A percentile compares a stretch with the other conserved stretches of the same genome.
Evolutionary conservation across 2,113 vertebrate species (phyloP).

Genomic region (Aythya baeri): DNA sequence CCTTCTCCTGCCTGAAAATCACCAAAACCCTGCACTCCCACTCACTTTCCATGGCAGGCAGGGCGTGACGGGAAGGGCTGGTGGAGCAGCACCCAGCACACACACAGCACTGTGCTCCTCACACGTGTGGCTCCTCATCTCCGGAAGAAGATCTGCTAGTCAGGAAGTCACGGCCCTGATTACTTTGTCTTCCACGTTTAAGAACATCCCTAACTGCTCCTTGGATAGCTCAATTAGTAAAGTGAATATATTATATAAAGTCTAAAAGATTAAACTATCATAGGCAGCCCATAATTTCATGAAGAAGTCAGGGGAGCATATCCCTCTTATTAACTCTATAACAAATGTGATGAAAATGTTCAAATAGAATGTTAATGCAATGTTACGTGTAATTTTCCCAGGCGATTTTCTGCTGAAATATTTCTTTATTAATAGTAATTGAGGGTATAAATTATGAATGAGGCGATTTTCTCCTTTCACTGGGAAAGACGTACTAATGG

Average conservation of each 20-base stretch:
- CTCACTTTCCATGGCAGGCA: not conserved
- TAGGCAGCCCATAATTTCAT: constrained; percentile 99
- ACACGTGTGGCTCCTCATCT: constrained; percentile 53
- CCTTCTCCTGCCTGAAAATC: not conserved
- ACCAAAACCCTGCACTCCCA: not conserved
- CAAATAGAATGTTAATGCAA: constrained; percentile 99
- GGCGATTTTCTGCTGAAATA: constrained; percentile 92
- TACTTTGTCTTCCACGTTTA: constrained; percentile 83
- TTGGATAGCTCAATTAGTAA: constrained; percentile 96
- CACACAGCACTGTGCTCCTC: not conserved
- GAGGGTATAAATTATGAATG: constrained; percentile 99
- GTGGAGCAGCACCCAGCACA: not conserved
- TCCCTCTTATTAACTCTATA: constrained; percentile 99
- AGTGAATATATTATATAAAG: constrained; percentile 97
- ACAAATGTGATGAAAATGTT: constrained; percentile 99
- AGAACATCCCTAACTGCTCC: constrained; percentile 87
- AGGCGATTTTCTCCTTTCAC: constrained; percentile 92
- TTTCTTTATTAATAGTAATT: constrained; percentile 99
- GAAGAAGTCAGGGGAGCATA: constrained; percentile 99
- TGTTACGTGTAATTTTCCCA: constrained; percentile 98
- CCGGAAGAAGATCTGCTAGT: constrained; percentile 74
- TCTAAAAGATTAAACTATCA: constrained; percentile 99
- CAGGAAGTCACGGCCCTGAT: constrained; percentile 81
- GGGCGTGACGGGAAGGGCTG: not conserved
- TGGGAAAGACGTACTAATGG: constrained; percentile 95